Percentiles rank a stretch among this genome's conserved stretches.
Conservation (phyloP, 2,113 vertebrate genomes). For the Rhinolophus ferrumequinum region DNA sequence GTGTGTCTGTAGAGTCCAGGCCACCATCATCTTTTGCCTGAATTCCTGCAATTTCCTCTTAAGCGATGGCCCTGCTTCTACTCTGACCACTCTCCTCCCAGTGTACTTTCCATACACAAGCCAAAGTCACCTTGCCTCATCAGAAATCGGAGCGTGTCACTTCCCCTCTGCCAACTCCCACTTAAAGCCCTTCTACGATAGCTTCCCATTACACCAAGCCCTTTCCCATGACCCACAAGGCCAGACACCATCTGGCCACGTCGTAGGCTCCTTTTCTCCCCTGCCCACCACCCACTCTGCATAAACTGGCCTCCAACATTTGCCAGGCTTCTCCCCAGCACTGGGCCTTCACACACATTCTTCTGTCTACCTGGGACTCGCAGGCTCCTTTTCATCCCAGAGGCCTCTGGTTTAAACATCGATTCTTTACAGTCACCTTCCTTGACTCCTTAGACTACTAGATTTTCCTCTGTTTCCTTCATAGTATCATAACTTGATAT, state of each 20-base stretch:
- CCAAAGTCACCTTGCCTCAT: not conserved
- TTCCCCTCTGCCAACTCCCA: not conserved
- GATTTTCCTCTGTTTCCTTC: not conserved
- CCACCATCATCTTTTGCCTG: not conserved
- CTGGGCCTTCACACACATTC: not conserved
- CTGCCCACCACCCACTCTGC: not conserved
- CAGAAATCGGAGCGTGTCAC: not conserved
- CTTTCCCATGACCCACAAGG: not conserved
- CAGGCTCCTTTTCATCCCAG: not conserved
- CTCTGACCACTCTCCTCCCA: not conserved
- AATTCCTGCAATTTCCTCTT: not conserved
- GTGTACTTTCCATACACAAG: not conserved
- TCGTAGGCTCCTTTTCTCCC: not conserved
- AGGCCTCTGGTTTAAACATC: not conserved
- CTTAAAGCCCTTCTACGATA: not conserved
- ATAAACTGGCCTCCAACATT: not conserved
- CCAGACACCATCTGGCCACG: not conserved
- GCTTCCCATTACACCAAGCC: not conserved
- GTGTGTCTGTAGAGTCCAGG: not conserved
- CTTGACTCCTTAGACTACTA: not conserved
- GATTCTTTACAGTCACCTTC: not conserved
- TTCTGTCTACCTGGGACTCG: not conserved
- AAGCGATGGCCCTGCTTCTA: not conserved
- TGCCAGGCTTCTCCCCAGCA: not conserved
- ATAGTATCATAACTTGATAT: not conserved